Base-by-base conservation (phyloP, 64 coral and sea anemone species). In the Hydrozoanthus tunicans region DNA sequence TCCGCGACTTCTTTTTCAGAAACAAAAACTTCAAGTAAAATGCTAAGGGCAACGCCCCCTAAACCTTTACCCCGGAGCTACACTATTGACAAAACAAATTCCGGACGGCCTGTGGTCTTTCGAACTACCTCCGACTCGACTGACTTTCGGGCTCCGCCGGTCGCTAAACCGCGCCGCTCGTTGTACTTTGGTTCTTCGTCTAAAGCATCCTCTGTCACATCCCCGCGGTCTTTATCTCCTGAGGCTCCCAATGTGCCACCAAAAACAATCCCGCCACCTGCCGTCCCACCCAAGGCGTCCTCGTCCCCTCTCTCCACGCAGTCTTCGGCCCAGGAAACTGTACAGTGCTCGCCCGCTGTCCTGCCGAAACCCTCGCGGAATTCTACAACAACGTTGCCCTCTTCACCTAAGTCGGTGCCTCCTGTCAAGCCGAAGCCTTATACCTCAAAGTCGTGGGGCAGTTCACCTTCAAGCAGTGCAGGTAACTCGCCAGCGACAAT, bases 151-250 rank as follows among this genome's bases (percentile, higher is more conserved):
- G 74, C 25, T 0, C 69, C 67, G 13, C 84, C 84, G 6, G 55
- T 88, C 24, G 84, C 84, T 27, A 88, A 88, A 88, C 84, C 84
- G 25, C 68, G 84, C 60, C 84, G 84, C 25, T 75, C 70, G 26
- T 88, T 88, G 56, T 73, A 74, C 32, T 88, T 75, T 88, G 51
- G 82, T 57, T 85, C 82, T 24, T 43, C 68, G 17, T 51, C 83
- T 3, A 27, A n/a, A 2, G 9, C 68, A 53, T 13, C 51, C 5
- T 1, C 23, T n/a, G 3, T 14, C 12, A 73, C 69, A 72, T 8
- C 84, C 9, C 11, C 69, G 32, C 58, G 5, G 43, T 7, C 23
- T 17, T 17, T 68, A 11, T 27, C 17, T 86, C 23, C 67, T 11
- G 58, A 75, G 68, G 55, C 5, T 15, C 56, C 84, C 17, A n/a